Conservation (phyloP, 2,113 vertebrate genomes). For the Zootoca vivipara region DNA sequence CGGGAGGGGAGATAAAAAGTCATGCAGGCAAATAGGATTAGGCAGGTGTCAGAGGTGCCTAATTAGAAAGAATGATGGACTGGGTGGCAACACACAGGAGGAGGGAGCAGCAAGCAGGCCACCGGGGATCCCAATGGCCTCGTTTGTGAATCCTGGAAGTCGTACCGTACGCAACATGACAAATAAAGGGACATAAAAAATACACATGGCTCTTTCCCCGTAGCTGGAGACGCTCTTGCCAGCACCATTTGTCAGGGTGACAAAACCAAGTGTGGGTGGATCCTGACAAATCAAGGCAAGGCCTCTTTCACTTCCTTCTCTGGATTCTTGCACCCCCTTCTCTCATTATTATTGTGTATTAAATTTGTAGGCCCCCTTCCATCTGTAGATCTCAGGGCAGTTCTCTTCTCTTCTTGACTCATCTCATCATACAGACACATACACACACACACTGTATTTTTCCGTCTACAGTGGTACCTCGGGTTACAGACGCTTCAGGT, state of each 20-base stretch:
- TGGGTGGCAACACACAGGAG: slow-evolving; percentile 57
- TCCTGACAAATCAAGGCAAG: accelerated
- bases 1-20: slow-evolving; percentile 70
- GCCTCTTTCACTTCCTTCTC: neutral
- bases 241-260: neutral
- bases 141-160: slow-evolving; percentile 12
- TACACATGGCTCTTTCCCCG: neutral
- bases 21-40: slow-evolving; percentile 72
- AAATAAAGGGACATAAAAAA: neutral
- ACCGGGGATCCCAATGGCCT: slow-evolving; percentile 10
- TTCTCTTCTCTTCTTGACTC: no score
- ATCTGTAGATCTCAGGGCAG: no score
- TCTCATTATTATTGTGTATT: no score
- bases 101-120: slow-evolving; percentile 2
- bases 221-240: neutral
- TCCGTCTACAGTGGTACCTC: no score
- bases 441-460: no score
- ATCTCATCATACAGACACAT: no score
- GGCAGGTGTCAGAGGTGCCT: slow-evolving; percentile 73
- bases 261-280: neutral
- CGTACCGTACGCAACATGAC: neutral
- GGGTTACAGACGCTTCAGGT: no score
- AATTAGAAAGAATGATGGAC: slow-evolving; percentile 75
- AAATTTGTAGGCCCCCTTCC: no score
- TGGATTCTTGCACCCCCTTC: neutral